These are phyloP conservation scores for Zeuzera pyrina DNA, from an alignment of 2,888 invertebrate species.

Conservation along the genomic window DNA sequence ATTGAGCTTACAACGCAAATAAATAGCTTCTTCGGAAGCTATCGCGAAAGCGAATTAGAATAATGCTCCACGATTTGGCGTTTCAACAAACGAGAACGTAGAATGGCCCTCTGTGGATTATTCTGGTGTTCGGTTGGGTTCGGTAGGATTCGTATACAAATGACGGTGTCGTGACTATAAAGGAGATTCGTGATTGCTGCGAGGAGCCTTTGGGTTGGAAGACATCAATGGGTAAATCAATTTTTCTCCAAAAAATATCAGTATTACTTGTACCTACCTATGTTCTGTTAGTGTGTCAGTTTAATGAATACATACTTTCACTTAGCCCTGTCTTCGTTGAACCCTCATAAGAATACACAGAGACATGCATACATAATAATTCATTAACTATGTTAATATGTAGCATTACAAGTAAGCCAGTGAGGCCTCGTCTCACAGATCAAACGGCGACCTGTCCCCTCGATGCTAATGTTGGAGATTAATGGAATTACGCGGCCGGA, in stretches of 20 bases:
- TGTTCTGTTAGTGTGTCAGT: too few relatives aligned
- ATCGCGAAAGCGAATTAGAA: constrained; percentile 68
- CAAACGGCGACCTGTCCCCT: constrained; percentile 51
- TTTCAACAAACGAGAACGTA: constrained; percentile 65
- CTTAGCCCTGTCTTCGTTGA: too few relatives aligned
- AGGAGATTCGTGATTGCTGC: constrained; percentile 23
- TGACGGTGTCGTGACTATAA: constrained; percentile 53
- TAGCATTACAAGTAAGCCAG: constrained; percentile 37
- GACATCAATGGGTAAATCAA: too few relatives aligned
- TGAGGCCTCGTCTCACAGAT: constrained; percentile 33
- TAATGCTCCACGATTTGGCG: constrained; percentile 69
- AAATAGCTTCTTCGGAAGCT: constrained; percentile 69
- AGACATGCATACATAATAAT: constrained; percentile 23
- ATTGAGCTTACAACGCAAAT: constrained; percentile 56
- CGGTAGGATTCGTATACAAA: constrained; percentile 60
- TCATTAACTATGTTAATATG: constrained; percentile 44
- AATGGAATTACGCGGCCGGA: constrained; percentile 46
- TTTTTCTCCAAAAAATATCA: too few relatives aligned
- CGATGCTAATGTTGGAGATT: constrained; percentile 55
- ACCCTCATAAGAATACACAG: too few relatives aligned
- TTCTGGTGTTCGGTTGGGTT: constrained; percentile 55
- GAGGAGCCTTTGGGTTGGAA: too few relatives aligned
- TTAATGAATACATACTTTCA: too few relatives aligned
- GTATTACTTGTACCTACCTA: too few relatives aligned
- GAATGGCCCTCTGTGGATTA: constrained; percentile 67